Evolutionary conservation across 2,113 vertebrate species (phyloP), one percentile per base, ranked within the genome.

Genomic region (Hippocampus barbouri): DNA sequence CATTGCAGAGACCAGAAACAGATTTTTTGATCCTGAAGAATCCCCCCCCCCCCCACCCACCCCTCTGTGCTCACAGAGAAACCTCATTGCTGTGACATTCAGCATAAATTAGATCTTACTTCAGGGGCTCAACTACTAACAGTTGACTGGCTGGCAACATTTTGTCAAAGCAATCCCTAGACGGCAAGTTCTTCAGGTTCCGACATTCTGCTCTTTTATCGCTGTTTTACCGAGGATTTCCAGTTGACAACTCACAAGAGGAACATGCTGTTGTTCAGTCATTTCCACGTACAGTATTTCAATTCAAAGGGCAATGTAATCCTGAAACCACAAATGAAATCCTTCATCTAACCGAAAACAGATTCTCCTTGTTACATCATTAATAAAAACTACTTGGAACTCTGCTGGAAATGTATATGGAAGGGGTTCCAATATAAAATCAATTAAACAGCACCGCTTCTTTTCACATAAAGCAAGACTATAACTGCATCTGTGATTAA

Each of bases 401-500:
- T 21, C 20, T 41, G 34, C 20, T 41, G 61, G 30, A 62, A 34
- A 34, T 34, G 30, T 62, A 8, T 62, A 38, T 38, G 34, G 7
- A 38, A 62, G 18, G 30, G 60, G 30, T 38, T 62, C 56, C 56
- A 27, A 59, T 27, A 38, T 34, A 25, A 62, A 62, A 11, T 62
- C 34, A 38, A 38, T 38, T 21, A 62, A 62, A 62, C 34, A 23
- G 6, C 18, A 62, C 16, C 6, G 38, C 27, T 62, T 62, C 60
- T 5, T 60, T 60, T 30, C 27, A 30, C 15, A 14, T 60, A 25
- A 60, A 60, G 25, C 27, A 60, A 60, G 14, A 34, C 11, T 30
- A 60, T 30, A 15, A 60, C 30, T 38, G 18, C 11, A 63, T 78
- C 66, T 78, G 49, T 64, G 38, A 71, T 79, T 54, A 66, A 64